phyloP scores from a whole-genome alignment of 2,888 invertebrate genomes.

The Mycalesis mineus region DNA sequence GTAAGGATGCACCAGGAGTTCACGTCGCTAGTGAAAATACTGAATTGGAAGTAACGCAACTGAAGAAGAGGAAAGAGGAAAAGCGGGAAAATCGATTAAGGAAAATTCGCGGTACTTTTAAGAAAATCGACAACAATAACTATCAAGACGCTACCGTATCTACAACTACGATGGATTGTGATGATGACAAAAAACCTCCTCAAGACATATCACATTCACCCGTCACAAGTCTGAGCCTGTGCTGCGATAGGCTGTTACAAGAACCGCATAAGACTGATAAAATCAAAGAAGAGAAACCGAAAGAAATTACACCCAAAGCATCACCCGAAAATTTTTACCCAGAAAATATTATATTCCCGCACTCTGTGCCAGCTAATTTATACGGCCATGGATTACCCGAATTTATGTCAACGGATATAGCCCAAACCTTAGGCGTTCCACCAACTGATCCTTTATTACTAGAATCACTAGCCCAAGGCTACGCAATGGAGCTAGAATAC shows the following conservation, averaged over 20 bases:
- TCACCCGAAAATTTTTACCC: conserved; percentile 26
- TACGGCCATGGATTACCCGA: conserved; percentile 54
- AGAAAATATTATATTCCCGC: conserved; percentile 11
- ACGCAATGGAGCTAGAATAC: conserved; percentile 83
- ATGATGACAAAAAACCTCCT: conserved; percentile 37
- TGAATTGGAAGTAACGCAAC: conserved; percentile 37
- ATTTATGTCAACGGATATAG: conserved; percentile 64
- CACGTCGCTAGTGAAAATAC: conserved; percentile 26
- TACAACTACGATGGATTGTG: conserved; percentile 70
- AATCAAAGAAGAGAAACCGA: conserved; percentile 33
- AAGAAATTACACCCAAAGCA: conserved; percentile 24
- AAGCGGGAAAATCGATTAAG: conserved; percentile 62
- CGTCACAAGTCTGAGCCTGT: conserved; percentile 57
- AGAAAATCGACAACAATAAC: conserved; percentile 48
- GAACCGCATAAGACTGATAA: conserved; percentile 40
- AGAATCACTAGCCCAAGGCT: conserved; percentile 72
- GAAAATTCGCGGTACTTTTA: conserved; percentile 68
- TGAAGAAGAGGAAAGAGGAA: conserved; percentile 49
- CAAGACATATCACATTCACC: conserved; percentile 45
- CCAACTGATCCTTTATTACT: conserved; percentile 68
- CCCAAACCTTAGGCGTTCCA: conserved; percentile 67
- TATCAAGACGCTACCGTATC: conserved; percentile 79
- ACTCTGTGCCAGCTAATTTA: conserved; percentile 27
- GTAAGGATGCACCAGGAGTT: conserved; percentile 33
- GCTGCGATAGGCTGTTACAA: conserved; percentile 61